phyloP scores from a whole-genome alignment of 2,888 invertebrate species.

The Chrysolina haemoptera region DNA sequence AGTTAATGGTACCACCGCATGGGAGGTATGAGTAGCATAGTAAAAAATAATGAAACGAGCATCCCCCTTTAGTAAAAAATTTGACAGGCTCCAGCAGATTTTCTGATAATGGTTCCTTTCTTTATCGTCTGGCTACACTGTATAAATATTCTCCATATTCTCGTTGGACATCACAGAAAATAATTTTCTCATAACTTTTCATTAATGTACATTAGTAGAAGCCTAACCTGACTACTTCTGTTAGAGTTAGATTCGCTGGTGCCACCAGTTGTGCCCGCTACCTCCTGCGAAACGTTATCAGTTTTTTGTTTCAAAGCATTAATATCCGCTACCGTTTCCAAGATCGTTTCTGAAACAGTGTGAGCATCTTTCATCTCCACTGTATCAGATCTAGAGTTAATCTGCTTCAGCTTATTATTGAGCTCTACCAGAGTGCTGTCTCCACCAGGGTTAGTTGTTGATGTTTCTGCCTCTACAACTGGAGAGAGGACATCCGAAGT shows the following conservation, averaged over 20 bases:
- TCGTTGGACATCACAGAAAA: background rate
- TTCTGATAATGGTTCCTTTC: too few species aligned
- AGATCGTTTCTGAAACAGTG: conserved; percentile 34
- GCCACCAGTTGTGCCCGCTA: conserved; percentile 22
- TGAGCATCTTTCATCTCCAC: conserved; percentile 43
- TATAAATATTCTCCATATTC: too few species aligned
- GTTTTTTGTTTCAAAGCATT: conserved; percentile 23
- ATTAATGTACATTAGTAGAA: conserved; percentile 35
- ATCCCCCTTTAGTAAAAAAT: too few species aligned
- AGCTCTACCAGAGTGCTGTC: conserved; percentile 72
- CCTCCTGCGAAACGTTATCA: conserved; percentile 33
- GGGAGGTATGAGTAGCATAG: too few species aligned
- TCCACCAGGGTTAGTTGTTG: conserved; percentile 31
- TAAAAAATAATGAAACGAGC: too few species aligned
- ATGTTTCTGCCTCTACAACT: conserved; percentile 59
- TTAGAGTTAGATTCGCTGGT: conserved; percentile 33
- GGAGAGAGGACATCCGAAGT: conserved; percentile 66
- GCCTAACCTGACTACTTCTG: conserved; percentile 46
- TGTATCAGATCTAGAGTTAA: conserved; percentile 70
- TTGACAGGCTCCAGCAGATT: too few species aligned
- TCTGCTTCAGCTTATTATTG: conserved; percentile 76
- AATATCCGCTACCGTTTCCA: conserved; percentile 33
- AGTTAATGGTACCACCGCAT: too few species aligned
- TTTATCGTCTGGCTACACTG: too few species aligned
- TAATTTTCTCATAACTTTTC: background rate